These are phyloP conservation scores for Siphamia tubifer DNA, from an alignment of 2,113 vertebrate species.

Conservation along the genomic window DNA sequence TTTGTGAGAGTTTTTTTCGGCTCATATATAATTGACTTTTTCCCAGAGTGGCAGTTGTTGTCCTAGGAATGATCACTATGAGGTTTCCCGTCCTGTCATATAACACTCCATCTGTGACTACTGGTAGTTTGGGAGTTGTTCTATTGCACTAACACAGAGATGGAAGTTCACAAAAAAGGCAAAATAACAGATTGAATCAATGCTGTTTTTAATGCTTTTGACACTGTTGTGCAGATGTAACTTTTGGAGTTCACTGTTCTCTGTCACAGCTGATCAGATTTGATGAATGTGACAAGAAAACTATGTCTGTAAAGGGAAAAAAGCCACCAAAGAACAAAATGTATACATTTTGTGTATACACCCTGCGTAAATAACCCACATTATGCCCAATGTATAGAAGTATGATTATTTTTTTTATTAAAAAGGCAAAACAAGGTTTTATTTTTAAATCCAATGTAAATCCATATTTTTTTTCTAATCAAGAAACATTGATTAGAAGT, in stretches of 20 bases:
- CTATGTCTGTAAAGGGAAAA: background rate
- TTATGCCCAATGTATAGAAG: too few relatives aligned
- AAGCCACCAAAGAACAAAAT: background rate
- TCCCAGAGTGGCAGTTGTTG: background rate
- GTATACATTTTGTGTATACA: too few relatives aligned
- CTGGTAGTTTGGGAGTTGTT: background rate
- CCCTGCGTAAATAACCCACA: too few relatives aligned
- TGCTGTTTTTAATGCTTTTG: conserved; percentile 2
- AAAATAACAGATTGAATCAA: conserved; percentile 4
- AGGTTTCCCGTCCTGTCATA: background rate
- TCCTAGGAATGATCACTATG: background rate
- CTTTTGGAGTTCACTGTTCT: background rate
- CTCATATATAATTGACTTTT: background rate
- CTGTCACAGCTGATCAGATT: background rate
- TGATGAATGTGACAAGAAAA: background rate
- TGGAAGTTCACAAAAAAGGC: background rate
- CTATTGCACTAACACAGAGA: background rate
- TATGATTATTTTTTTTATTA: too few relatives aligned
- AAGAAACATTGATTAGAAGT: too few relatives aligned
- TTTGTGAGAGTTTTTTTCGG: background rate
- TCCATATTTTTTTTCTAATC: too few relatives aligned
- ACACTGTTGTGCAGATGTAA: background rate
- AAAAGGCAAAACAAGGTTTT: too few relatives aligned
- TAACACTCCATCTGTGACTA: background rate
- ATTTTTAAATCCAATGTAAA: too few relatives aligned